These are phyloP conservation scores for Epizoanthus scotinus DNA, from an alignment of 92 coral and sea anemone genomes.

Conservation along the genomic window DNA sequence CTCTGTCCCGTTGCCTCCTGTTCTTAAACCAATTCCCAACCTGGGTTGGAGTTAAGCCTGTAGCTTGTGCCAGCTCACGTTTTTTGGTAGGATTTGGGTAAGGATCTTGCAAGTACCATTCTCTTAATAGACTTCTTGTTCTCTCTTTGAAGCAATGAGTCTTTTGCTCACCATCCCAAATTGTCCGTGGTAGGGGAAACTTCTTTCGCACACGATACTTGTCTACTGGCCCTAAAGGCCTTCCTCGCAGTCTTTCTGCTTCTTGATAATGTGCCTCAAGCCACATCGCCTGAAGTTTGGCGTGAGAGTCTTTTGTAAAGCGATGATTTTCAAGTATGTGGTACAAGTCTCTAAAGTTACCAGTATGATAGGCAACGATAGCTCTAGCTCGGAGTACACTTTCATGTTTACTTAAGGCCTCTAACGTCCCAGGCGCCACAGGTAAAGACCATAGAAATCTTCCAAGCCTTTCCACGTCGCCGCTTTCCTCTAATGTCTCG, in stretches of 20 bases:
- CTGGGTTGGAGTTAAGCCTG: constrained; percentile 98
- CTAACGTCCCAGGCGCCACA: constrained; percentile 97
- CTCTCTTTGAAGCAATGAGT: constrained; percentile 99
- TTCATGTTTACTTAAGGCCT: constrained; percentile 97
- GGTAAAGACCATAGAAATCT: constrained; percentile 99
- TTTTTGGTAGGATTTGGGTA: constrained; percentile 99
- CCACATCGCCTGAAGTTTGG: constrained; percentile 99
- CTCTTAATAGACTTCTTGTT: constrained; percentile 91
- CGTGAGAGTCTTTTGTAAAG: constrained; percentile 94
- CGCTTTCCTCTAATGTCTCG: constrained; percentile 98
- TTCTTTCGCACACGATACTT: constrained; percentile 98
- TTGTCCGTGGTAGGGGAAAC: constrained; percentile 98
- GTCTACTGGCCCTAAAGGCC: constrained; percentile 98
- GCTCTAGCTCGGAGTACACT: constrained; percentile 99
- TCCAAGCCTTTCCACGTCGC: constrained; percentile 98
- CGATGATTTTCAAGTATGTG: constrained; percentile 97
- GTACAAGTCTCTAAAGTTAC: constrained; percentile 96
- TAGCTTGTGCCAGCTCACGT: constrained; percentile 98
- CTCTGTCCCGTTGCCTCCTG: constrained; percentile 97
- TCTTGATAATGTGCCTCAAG: constrained; percentile 98
- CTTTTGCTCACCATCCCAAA: constrained; percentile 99
- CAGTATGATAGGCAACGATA: constrained; percentile 98
- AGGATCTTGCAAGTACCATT: constrained; percentile 99
- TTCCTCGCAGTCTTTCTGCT: constrained; percentile 97
- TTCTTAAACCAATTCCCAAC: constrained; percentile 99